Conservation (phyloP, 2,888 invertebrate genomes). For the Dynastes hyllus region DNA sequence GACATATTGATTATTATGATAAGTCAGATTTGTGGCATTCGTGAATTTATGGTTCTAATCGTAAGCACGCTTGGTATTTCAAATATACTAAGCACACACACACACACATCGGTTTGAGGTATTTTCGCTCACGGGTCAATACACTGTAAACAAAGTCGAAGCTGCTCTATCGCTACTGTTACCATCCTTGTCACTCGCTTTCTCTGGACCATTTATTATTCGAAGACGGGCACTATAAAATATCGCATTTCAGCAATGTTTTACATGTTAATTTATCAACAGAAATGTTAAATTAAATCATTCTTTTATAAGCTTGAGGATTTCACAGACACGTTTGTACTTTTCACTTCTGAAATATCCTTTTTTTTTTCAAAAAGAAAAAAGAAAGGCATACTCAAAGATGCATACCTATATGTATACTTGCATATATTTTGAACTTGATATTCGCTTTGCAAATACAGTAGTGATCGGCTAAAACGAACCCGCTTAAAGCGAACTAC, state of each 20-base stretch:
- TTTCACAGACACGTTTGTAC: not conserved
- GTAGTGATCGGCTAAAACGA: too few species aligned
- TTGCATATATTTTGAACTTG: too few species aligned
- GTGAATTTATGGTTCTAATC: constrained; percentile 26
- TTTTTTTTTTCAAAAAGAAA: too few species aligned
- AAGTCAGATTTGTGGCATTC: constrained; percentile 15
- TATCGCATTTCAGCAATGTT: constrained; percentile 18
- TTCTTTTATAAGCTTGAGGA: constrained; percentile 21
- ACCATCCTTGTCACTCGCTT: constrained; percentile 15
- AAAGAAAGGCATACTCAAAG: too few species aligned
- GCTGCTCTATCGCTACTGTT: constrained; percentile 30
- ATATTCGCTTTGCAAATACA: too few species aligned
- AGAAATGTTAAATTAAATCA: constrained; percentile 15
- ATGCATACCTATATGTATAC: too few species aligned
- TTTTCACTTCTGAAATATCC: not conserved
- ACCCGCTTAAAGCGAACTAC: too few species aligned
- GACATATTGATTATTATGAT: constrained; percentile 28
- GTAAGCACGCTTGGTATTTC: constrained; percentile 19
- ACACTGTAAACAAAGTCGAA: constrained; percentile 54
- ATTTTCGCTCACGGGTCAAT: constrained; percentile 56
- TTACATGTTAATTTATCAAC: constrained; percentile 40
- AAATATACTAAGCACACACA: constrained; percentile 20
- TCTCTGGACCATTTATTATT: constrained; percentile 33
- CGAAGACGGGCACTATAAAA: constrained; percentile 9
- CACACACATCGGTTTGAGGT: constrained; percentile 44